Base-by-base conservation (phyloP, 2,888 invertebrate species). In the Strigamia transsilvanica region DNA sequence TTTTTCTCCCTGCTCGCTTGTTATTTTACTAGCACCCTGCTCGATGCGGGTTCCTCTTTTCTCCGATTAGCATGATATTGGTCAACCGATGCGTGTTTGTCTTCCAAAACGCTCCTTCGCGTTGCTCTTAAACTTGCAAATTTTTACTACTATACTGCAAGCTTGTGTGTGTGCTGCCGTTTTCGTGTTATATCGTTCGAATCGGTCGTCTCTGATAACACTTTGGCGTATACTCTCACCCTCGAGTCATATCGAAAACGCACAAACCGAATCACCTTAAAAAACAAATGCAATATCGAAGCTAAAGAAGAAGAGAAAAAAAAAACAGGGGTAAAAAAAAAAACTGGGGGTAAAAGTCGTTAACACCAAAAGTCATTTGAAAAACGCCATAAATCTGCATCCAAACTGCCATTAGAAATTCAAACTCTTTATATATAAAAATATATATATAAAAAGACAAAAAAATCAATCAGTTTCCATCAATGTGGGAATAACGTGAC, bases 141-240 rank as follows among this genome's bases (percentile, higher is more conserved):
- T 61, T 61, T 61, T 61, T 61, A 61, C 61, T 61, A 61, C 61
- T 61, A 21, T 6, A 21, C 4, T 61, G 6, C 21, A 23, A 2
- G 61, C n/a, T n/a, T 3, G 21, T 21, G 61, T 61, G 61, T 61
- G 61, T 61, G 61, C 21, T 61, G 61, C 61, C 21, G 61, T 61
- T 61, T 46, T 46, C 46, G 61, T 61, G 61, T 23, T 61, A 61
- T 61, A 61, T 61, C 61, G 61, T 61, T 61, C 23, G 61, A 61
- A 61, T 61, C 61, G 61, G 61, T 61, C 61, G 61, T 23, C 61
- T 61, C 61, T 61, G 61, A 61, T 61, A 61, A 61, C 61, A 61
- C 61, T 23, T 61, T 61, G 21, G 21, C 61, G 23, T 9, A 21
- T n/a, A n/a, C 61, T 23, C 23, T 61, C 61, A 61, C 61, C 61